Conservation (phyloP, 2,113 vertebrate genomes). For the Tragelaphus scriptus region DNA sequence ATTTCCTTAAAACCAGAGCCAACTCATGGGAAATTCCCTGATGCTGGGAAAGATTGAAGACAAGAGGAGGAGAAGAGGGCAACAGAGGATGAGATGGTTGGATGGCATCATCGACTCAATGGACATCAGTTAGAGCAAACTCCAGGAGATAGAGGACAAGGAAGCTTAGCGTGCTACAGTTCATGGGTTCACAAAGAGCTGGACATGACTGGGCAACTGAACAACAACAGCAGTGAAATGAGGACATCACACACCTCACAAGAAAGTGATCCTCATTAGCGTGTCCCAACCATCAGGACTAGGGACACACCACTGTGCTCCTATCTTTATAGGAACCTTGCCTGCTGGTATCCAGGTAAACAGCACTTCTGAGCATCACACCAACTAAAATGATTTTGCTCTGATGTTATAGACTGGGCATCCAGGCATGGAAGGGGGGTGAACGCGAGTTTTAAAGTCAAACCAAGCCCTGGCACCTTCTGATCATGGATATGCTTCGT, state of each 20-base stretch:
- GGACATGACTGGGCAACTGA: neutral
- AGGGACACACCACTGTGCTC: too few relatives aligned
- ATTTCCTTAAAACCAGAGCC: neutral
- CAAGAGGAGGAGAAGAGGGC: neutral
- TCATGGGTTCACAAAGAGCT: neutral
- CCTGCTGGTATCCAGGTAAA: neutral
- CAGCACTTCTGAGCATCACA: neutral
- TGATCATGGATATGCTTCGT: neutral
- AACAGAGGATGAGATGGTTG: neutral
- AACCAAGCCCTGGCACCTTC: neutral
- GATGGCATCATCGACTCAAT: neutral
- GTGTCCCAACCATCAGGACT: accelerated
- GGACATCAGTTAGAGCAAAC: neutral
- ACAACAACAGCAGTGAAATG: neutral
- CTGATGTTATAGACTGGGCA: neutral
- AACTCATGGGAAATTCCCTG: neutral
- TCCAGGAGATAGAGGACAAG: neutral
- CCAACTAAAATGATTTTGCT: neutral
- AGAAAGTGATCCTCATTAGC: neutral
- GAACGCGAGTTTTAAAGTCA: neutral
- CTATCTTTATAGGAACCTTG: neutral
- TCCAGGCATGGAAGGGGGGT: too few relatives aligned
- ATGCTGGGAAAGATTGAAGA: neutral
- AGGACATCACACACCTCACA: neutral
- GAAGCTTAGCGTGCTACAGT: neutral